Conservation (phyloP, 2,113 vertebrate species). For the Lycaon pictus region DNA sequence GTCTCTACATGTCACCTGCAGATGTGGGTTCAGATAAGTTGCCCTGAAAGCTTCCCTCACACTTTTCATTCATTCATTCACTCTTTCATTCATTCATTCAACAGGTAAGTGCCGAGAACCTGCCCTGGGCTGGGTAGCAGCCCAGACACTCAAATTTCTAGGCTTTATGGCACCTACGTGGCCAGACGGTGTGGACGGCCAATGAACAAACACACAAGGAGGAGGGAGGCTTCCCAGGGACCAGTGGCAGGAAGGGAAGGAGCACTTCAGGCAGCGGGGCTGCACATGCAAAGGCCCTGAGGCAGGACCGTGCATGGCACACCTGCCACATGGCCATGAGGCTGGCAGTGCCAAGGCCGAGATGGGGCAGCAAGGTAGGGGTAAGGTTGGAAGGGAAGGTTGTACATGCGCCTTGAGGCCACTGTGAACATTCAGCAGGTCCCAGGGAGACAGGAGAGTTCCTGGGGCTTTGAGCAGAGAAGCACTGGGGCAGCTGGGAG, state of each 20-base stretch:
- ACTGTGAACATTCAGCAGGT: neutral
- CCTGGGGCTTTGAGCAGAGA: neutral
- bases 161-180: neutral
- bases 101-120: neutral
- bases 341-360: neutral
- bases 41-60: too few relatives aligned
- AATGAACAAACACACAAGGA: neutral
- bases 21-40: fast-evolving
- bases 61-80: too few relatives aligned
- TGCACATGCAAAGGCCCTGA: fast-evolving
- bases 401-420: neutral
- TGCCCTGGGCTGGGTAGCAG: neutral
- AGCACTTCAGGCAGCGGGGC: fast-evolving
- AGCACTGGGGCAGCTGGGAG: neutral
- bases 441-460: neutral
- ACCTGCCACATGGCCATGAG: fast-evolving
- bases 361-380: fast-evolving
- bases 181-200: neutral
- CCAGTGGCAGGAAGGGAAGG: neutral
- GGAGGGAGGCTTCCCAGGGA: neutral
- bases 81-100: neutral
- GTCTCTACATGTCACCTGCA: too few relatives aligned
- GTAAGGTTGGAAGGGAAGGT: neutral
- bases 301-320: neutral
- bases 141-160: neutral